Base-by-base conservation (phyloP, 2,113 vertebrate species). In the Heliornis fulica region DNA sequence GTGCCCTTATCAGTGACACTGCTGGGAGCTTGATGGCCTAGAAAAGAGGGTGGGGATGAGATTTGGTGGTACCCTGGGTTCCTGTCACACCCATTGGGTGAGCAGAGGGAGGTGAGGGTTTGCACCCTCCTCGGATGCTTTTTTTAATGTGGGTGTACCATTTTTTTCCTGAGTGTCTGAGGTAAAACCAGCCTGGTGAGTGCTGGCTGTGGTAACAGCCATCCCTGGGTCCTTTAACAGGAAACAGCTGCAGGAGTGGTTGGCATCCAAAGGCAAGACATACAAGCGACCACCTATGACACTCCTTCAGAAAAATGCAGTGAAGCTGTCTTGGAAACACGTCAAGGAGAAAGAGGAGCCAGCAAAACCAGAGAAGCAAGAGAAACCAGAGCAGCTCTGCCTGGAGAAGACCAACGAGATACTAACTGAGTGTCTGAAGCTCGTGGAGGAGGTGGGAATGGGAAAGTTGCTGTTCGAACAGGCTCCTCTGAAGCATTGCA, bases 211-310 rank as follows among this genome's bases (percentile, higher is more conserved):
- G 57, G 25, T 87, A 18, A 76, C 41, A 31, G 34, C 4, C 25
- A 41, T 74, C 56, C 32, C 25, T 68, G 1, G 50, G 7, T 45
- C 31, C 86, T 89, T 64, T 86, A 22, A 51, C 94, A 99, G 99
- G 96, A 98, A 94, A 77, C 98, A 99, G 43, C 97, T 99, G 40
- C 97, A 99, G 93, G 98, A 99, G 63, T 99, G 99, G 99, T 72
- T 98, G 41, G 97, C 98, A 54, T 95, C 98, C 32, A 99, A 98
- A 77, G 98, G 99, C 8, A 99, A 98, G 94, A 96, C 96, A 1
- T 99, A 99, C 97, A 99, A 99, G 81, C 98, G 99, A 10, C 99
- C 99, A 0, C 98, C 99, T 0, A 99, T 99, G 99, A 85, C 21
- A 0, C 83, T 98, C 41, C 97, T 97, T 34, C 94, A 95, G 22